These are phyloP conservation scores for Peromyscus maniculatus DNA, from an alignment of 2,113 vertebrate genomes.

Conservation along the genomic window DNA sequence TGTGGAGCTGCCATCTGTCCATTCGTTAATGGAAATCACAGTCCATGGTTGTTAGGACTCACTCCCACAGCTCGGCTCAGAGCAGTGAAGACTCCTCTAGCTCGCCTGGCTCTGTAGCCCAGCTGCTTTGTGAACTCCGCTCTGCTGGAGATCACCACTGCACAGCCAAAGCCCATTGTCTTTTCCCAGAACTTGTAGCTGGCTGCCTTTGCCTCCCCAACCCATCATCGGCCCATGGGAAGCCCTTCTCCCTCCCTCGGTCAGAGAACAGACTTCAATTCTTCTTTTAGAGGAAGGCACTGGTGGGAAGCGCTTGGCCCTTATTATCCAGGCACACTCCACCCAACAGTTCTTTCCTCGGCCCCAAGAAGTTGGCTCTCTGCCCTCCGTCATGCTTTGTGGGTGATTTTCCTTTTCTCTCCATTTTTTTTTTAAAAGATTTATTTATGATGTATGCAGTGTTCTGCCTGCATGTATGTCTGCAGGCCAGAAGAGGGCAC, in stretches of 20 bases:
- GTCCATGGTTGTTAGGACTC: neutral
- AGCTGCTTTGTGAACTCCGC: fast-evolving
- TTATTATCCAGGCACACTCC: neutral
- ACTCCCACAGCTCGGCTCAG: neutral
- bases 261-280: neutral
- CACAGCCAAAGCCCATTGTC: no score
- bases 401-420: neutral
- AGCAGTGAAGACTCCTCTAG: neutral
- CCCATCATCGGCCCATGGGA: neutral
- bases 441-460: no score
- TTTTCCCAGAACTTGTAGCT: neutral
- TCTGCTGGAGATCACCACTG: no score
- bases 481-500: no score
- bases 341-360: neutral
- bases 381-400: neutral
- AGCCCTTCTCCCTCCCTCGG: neutral
- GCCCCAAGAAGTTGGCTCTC: neutral
- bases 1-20: neutral
- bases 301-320: neutral
- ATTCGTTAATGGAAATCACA: neutral
- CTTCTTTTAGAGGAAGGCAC: neutral
- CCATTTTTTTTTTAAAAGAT: no score
- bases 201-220: neutral
- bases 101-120: neutral
- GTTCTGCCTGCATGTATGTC: no score